A percentile compares a stretch with the other conserved stretches of the same genome.
Evolutionary conservation across 1,140 invertebrate species (phyloP).

Genomic region (Wasmannia auropunctata): DNA sequence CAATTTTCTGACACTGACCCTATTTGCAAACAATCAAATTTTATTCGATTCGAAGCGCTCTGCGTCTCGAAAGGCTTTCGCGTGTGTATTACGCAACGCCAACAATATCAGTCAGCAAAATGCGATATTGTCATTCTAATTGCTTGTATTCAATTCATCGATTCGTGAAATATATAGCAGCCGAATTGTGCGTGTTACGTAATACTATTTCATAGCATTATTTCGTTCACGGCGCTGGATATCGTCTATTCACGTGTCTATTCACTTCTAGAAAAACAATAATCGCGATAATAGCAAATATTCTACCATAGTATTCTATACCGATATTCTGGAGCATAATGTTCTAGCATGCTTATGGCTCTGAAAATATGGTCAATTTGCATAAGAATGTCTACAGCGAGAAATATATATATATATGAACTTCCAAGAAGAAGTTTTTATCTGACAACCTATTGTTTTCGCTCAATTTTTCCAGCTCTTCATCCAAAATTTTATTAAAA

Average conservation of each 20-base stretch:
- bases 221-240: not conserved
- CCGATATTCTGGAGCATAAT: not conserved
- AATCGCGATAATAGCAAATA: not conserved
- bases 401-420: not conserved
- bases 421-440: not conserved
- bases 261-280: not conserved
- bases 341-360: not conserved
- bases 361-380: not conserved
- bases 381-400: not conserved
- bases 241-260: not conserved
- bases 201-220: not conserved
- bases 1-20: not conserved
- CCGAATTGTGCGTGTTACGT: not conserved
- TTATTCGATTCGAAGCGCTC: not conserved
- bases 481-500: not conserved
- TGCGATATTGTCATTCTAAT: constrained; percentile 13
- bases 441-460: not conserved
- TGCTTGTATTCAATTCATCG: not conserved
- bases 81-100: not conserved
- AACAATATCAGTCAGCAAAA: constrained; percentile 21
- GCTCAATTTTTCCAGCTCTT: not conserved
- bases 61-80: not conserved
- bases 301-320: not conserved
- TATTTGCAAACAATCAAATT: constrained; percentile 28
- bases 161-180: constrained; percentile 21